A percentile compares a stretch with the other conserved stretches of the same genome.
Evolutionary conservation across 2,113 vertebrate genomes (phyloP).

Genomic region (Turdus rufiventris): DNA sequence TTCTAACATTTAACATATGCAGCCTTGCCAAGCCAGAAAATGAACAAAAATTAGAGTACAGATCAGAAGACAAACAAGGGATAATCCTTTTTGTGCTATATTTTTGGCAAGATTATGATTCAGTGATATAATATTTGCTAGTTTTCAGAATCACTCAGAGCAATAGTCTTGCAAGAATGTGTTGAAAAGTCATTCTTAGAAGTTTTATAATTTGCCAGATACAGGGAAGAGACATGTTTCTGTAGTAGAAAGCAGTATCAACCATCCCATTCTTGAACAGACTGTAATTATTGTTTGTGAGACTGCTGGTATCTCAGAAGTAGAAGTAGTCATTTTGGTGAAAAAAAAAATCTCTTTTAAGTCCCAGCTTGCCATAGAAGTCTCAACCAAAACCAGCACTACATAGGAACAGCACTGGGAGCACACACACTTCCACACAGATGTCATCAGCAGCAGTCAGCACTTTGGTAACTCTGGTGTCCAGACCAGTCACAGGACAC

Average conservation of each 20-base stretch:
- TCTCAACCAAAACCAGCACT: neutral
- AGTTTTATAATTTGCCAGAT: neutral
- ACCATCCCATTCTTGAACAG: neutral
- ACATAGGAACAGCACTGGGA: neutral
- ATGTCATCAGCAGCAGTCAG: neutral
- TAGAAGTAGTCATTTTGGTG: neutral
- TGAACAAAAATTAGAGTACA: neutral
- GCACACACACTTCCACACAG: rapidly evolving
- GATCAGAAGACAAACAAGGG: slow-evolving; percentile 26
- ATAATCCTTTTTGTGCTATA: neutral
- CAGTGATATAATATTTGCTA: neutral
- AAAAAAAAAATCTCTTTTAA: neutral
- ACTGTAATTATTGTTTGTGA: neutral
- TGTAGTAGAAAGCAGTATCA: neutral
- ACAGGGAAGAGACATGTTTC: neutral
- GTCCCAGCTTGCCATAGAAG: neutral
- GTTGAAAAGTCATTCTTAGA: neutral
- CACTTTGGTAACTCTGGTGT: neutral
- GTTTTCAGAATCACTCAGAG: neutral
- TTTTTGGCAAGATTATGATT: neutral
- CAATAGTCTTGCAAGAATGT: neutral
- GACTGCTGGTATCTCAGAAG: neutral
- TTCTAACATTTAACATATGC: neutral
- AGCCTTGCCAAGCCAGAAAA: neutral
- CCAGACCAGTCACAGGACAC: neutral